Conservation (phyloP, 2,797 vertebrate genomes). For the Echeneis naucrates region DNA sequence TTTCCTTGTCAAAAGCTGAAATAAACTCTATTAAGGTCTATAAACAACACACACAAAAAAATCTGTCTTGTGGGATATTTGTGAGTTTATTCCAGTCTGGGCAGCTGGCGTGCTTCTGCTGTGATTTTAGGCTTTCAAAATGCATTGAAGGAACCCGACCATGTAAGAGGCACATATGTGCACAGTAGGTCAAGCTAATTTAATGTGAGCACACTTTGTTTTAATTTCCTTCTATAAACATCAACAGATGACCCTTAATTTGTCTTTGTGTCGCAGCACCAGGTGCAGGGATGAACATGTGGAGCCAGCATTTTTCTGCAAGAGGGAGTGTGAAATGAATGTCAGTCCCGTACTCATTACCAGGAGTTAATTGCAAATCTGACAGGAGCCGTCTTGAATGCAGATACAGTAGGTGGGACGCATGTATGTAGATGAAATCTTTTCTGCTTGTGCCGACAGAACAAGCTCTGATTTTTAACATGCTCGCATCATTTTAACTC, state of each 20-base stretch:
- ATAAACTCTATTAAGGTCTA: constrained; percentile 49
- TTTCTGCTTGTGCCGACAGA: not conserved
- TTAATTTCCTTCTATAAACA: constrained; percentile 68
- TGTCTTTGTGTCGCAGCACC: constrained; percentile 63
- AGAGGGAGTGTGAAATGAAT: constrained; percentile 64
- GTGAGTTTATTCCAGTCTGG: constrained; percentile 26
- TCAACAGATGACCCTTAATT: constrained; percentile 71
- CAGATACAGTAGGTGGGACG: constrained; percentile 20
- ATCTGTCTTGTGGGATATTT: constrained; percentile 42
- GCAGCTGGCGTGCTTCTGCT: constrained; percentile 48
- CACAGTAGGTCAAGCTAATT: constrained; percentile 53
- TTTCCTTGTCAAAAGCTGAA: constrained; percentile 47
- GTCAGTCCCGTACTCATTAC: constrained; percentile 52
- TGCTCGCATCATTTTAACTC: not conserved
- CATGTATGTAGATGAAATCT: constrained; percentile 5
- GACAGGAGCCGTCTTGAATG: constrained; percentile 21
- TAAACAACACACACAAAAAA: constrained; percentile 47
- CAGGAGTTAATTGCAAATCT: constrained; percentile 44
- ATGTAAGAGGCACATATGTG: constrained; percentile 37
- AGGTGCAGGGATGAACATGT: constrained; percentile 74
- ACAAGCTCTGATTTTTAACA: not conserved
- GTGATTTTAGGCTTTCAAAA: constrained; percentile 35
- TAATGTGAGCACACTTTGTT: constrained; percentile 49
- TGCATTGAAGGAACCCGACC: not conserved
- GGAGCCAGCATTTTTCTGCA: constrained; percentile 67